Base-by-base conservation (phyloP, 2,888 invertebrate genomes). In the Odontocerum albicorne region DNA sequence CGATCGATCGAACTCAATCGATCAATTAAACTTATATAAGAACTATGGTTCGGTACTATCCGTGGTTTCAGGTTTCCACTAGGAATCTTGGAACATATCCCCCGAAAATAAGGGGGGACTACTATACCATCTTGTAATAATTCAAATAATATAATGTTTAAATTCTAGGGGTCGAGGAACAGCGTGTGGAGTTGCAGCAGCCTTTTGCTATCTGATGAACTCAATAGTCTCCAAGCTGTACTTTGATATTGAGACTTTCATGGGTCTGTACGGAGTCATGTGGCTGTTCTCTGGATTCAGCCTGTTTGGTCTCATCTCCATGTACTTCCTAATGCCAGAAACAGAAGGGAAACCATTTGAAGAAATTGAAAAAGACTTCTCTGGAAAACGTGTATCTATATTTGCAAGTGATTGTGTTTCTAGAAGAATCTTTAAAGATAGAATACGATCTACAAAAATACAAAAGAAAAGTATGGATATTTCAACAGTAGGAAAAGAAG, bases 141-240 rank as follows among this genome's bases (percentile, higher is more conserved):
- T n/a, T n/a, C n/a, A n/a, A n/a, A n/a, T n/a, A n/a, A n/a, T n/a
- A n/a, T n/a, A n/a, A n/a, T n/a, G 8, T 38, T 33, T 43, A 15
- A 6, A 21, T 57, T 57, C 33, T 67, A 79, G 80, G 68, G 79
- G 79, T 59, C 74, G 81, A 16, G 78, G 79, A 1, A 68, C 74
- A 40, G 74, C 80, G 1, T 80, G 79, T 66, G 81, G 81, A 0
- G 63, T 77, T 1, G 74, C 77, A 17, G 81, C 82, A 1, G 81
- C 80, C 1, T 68, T 73, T 61, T 76, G 77, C 62, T 82, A 82
- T 63, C 62, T 77, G 2, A 70, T 80, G 33, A 74, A 71, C 20
- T 82, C 82, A 63, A 54, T 79, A 1, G 76, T 73, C 2, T 69
- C 79, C n/a, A 82, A 82, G 63, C 79, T 80, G 0, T 76, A 77